Percentiles rank a stretch among this genome's conserved stretches.
Evolutionary conservation across 2,888 invertebrate species (phyloP).

Genomic region (Lycaena phlaeas): DNA sequence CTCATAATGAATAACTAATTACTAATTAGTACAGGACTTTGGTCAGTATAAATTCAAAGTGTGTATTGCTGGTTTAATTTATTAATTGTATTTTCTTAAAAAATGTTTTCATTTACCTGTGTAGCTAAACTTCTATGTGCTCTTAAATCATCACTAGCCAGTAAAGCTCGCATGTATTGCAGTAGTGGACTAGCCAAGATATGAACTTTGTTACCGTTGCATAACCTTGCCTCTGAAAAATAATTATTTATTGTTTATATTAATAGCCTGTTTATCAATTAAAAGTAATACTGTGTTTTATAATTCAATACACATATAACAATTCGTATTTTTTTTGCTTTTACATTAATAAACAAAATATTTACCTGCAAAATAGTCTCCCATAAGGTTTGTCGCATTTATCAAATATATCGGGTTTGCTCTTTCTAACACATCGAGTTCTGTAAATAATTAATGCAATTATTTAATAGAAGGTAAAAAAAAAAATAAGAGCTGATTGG

Average conservation of each 20-base stretch:
- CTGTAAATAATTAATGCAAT: constrained; percentile 32
- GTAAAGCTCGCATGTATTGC: constrained; percentile 49
- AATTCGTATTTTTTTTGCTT: too few species aligned
- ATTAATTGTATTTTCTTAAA: too few species aligned
- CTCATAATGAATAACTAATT: too few species aligned
- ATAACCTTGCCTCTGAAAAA: constrained; percentile 54
- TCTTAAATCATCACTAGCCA: constrained; percentile 47
- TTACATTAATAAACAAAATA: not conserved
- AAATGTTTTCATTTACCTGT: constrained; percentile 52
- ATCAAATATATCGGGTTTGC: constrained; percentile 53
- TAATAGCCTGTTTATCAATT: too few species aligned
- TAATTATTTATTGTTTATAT: constrained; percentile 5
- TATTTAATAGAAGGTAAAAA: too few species aligned
- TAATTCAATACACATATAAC: too few species aligned
- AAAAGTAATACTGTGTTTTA: too few species aligned
- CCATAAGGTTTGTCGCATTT: constrained; percentile 61
- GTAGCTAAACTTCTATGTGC: constrained; percentile 61
- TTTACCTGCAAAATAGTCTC: constrained; percentile 62
- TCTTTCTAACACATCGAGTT: constrained; percentile 52
- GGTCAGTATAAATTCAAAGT: too few species aligned
- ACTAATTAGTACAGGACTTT: too few species aligned
- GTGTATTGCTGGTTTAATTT: too few species aligned
- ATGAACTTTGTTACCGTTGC: constrained; percentile 61
- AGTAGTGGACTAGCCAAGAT: constrained; percentile 51
- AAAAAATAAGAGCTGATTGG: too few species aligned